A percentile compares a stretch with the other conserved stretches of the same genome.
Conservation (phyloP, 2,888 invertebrate species). For the Hofmannophila pseudospretella region DNA sequence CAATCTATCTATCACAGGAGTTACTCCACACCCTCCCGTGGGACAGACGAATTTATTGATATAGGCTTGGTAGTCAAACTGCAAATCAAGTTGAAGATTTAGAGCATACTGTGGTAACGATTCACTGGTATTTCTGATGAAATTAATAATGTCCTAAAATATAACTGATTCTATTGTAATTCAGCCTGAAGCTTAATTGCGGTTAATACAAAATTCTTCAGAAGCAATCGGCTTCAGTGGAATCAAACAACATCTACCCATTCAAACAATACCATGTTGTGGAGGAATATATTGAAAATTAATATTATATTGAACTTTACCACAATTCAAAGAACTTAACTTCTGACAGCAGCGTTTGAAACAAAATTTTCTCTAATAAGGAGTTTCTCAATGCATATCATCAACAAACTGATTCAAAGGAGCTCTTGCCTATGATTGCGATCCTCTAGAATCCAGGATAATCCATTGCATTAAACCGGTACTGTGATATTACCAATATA, state of each 20-base stretch:
- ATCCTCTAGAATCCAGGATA: not conserved
- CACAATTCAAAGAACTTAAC: no score
- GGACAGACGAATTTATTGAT: conserved; percentile 15
- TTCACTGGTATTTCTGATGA: no score
- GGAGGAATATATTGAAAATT: no score
- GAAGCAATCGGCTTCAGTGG: no score
- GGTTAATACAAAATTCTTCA: no score
- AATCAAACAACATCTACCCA: no score
- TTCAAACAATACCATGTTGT: no score
- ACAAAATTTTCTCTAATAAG: conserved; percentile 4
- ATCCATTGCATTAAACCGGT: not conserved
- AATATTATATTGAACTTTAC: no score
- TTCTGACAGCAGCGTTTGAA: no score
- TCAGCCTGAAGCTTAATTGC: no score
- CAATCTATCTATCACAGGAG: conserved; percentile 39
- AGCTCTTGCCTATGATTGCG: not conserved
- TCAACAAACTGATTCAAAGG: not conserved
- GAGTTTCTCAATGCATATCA: conserved; percentile 1
- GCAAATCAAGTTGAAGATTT: not conserved
- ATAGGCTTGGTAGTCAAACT: not conserved
- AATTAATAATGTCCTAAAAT: no score
- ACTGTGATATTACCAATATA: not conserved
- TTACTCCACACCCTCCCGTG: conserved; percentile 15
- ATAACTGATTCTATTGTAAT: no score
- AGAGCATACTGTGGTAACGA: not conserved